Evolutionary conservation across 2,888 invertebrate genomes (phyloP).

Genomic region (Epirrhoe alternata): DNA sequence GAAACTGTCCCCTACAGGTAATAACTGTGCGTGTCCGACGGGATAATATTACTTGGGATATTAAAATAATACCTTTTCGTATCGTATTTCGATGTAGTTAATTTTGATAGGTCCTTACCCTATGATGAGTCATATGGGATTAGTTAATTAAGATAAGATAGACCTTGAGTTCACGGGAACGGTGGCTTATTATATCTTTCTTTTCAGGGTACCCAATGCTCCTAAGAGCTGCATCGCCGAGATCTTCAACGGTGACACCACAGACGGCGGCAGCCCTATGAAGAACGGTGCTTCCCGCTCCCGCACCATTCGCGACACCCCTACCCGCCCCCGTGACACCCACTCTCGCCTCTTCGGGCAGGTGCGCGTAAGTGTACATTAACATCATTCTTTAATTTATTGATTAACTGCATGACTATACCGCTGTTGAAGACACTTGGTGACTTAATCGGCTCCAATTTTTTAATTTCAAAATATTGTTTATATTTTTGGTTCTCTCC

Average conservation of each 20-base stretch:
- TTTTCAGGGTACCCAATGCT: constrained; percentile 85
- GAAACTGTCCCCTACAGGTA: constrained; percentile 63
- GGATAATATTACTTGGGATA: constrained; percentile 39
- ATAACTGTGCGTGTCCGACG: constrained; percentile 61
- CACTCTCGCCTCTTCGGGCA: constrained; percentile 86
- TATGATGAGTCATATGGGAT: constrained; percentile 8
- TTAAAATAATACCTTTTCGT: constrained; percentile 34
- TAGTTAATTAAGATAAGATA: neutral
- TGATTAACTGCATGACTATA: neutral
- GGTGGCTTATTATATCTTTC: neutral
- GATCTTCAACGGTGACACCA: constrained; percentile 78
- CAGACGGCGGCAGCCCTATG: constrained; percentile 69
- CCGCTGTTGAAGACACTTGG: no score
- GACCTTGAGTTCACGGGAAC: neutral
- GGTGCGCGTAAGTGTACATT: constrained; percentile 49
- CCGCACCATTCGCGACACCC: constrained; percentile 84
- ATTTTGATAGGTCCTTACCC: constrained; percentile 3
- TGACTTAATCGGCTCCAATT: no score
- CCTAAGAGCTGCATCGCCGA: constrained; percentile 86
- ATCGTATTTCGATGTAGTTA: constrained; percentile 47
- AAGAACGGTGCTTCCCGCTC: constrained; percentile 71
- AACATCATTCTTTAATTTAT: neutral
- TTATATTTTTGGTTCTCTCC: no score
- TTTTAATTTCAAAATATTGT: no score
- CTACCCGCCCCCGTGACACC: constrained; percentile 85